Percentiles rank a stretch among this genome's conserved stretches.
phyloP scores from a whole-genome alignment of 2,797 vertebrate genomes.

The Rhinoraja longicauda region DNA sequence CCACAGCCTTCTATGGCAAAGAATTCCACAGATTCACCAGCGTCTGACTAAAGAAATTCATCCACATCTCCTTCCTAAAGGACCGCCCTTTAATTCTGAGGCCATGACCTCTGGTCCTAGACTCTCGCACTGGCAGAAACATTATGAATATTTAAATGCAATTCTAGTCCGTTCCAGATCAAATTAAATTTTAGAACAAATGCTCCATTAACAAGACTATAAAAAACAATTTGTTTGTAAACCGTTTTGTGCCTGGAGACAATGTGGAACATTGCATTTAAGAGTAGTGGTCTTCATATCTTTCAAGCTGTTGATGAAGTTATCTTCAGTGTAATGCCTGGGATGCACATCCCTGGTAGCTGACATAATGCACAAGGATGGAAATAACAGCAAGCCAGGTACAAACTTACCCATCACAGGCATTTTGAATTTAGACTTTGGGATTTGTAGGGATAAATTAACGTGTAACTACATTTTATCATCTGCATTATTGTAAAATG shows the following conservation, averaged over 20 bases:
- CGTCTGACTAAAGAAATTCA: too few species aligned
- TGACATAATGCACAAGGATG: slow-evolving; percentile 48
- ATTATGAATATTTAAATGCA: neutral
- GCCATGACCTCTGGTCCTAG: too few species aligned
- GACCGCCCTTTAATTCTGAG: too few species aligned
- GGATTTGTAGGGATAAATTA: neutral
- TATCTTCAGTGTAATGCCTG: slow-evolving; percentile 74
- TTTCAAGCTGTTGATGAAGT: slow-evolving; percentile 73
- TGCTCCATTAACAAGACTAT: slow-evolving; percentile 40
- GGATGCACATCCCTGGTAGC: slow-evolving; percentile 77
- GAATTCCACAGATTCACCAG: too few species aligned
- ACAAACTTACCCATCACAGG: neutral
- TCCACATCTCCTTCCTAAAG: too few species aligned
- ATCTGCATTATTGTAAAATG: slow-evolving; percentile 25
- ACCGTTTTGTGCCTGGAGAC: slow-evolving; percentile 65
- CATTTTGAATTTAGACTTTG: slow-evolving; percentile 28
- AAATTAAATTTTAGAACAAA: neutral
- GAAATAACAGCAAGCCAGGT: neutral
- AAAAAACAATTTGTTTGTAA: slow-evolving; percentile 41
- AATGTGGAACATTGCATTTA: slow-evolving; percentile 61
- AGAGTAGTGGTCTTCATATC: slow-evolving; percentile 64
- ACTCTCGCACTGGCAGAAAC: too few species aligned
- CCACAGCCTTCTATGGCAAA: too few species aligned
- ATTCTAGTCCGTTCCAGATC: neutral
- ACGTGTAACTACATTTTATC: slow-evolving; percentile 28